phyloP scores from a whole-genome alignment of 2,888 invertebrate genomes.

The Cheilosia grossa region DNA sequence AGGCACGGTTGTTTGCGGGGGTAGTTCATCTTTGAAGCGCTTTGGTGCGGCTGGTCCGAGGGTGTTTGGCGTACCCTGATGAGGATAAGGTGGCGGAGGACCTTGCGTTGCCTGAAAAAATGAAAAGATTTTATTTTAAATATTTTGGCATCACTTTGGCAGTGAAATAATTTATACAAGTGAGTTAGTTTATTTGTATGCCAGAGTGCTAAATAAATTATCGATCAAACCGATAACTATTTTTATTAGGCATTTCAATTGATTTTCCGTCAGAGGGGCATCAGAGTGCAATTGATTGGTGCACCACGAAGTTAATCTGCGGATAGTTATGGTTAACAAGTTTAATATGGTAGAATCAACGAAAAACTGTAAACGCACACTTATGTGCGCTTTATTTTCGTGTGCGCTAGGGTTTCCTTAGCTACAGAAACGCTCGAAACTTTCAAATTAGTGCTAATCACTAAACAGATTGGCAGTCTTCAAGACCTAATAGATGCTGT shows the following conservation, averaged over 20 bases:
- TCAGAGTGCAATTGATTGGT: conserved; percentile 47
- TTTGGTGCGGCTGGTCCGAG: conserved; percentile 83
- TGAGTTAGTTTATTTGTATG: background rate
- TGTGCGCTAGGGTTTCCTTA: no score
- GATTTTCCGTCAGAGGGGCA: conserved; percentile 72
- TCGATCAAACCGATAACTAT: conserved; percentile 20
- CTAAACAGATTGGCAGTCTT: no score
- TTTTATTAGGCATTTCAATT: conserved; percentile 55
- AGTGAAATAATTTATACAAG: background rate
- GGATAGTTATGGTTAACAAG: conserved; percentile 17
- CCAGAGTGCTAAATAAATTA: conserved; percentile 49
- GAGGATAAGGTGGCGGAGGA: conserved; percentile 93
- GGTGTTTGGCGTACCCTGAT: conserved; percentile 80
- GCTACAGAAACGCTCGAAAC: no score
- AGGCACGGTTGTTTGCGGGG: conserved; percentile 61
- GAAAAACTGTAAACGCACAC: background rate
- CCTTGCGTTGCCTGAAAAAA: conserved; percentile 84
- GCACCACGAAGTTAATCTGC: conserved; percentile 68
- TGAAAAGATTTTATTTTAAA: background rate
- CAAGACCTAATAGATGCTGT: no score
- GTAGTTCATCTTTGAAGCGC: conserved; percentile 84
- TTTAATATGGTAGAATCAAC: background rate
- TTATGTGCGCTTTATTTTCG: background rate
- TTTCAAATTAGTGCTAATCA: no score
- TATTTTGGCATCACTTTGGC: background rate